Evolutionary conservation across 2,888 invertebrate genomes (phyloP), one percentile per base, ranked within the genome.

Genomic region (Pocota personata): DNA sequence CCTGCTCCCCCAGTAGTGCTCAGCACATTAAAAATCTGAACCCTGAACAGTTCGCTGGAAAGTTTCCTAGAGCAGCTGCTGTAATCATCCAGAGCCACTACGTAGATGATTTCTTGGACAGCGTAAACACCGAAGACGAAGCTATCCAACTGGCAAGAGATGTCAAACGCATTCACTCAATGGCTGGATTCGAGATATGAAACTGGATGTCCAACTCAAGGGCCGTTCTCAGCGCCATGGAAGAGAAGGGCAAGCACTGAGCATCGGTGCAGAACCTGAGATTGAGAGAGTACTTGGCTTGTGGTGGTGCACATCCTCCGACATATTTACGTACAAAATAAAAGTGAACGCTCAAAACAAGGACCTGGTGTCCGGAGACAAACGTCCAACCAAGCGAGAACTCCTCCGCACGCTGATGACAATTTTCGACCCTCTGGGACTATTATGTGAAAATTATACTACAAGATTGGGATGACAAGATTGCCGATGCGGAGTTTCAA

Each of bases 391-490:
- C 21, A 89, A 89, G 48, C 46, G 88, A 37, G 80, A 88, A 46
- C 55, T 84, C 16, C 66, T 89, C 7, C 69, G 88, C 3, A 40
- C 84, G 0, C 87, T 88, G 8, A 90, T 88, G 90, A 90, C 89
- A 0, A 57, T 90, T 3, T 91, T 88, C 64, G 90, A 91, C 57
- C 90, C 90, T 0, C 55, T 90, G 0, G 90, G 89, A 8, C 72
- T 89, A 5, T 24, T 24, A 24, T 24, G 24, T 24, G 24, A 24
- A 24, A 24, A 4, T 24, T 4, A 24, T 24, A 24, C 24, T 24
- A 24, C 2, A 24, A 24, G 24, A 24, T 24, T 24, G 24, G 24
- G 24, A 24, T 24, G 24, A 24, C 4, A 24, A 24, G 2, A 24
- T 24, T 24, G 24, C 2, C 24, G 24, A 24, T 24, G 4, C 24